Evolutionary conservation across 1,140 invertebrate species (phyloP).

Genomic region (Tyrophagus putrescentiae): DNA sequence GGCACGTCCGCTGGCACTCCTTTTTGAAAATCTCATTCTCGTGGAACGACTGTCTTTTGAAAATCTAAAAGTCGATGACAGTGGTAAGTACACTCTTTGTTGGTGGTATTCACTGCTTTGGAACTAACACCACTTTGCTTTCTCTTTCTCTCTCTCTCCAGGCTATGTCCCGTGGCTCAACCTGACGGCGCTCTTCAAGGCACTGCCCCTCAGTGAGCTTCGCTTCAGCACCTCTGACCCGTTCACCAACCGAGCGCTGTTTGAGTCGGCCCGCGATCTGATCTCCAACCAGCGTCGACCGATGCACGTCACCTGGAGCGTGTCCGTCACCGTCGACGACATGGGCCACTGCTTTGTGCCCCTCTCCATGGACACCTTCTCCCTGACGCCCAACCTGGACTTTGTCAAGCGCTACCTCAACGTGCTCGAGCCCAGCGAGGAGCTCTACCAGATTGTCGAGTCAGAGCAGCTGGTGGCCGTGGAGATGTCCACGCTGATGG

Average conservation of each 20-base stretch:
- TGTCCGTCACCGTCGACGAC: conserved; percentile 14
- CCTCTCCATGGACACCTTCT: background rate
- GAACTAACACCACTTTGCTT: background rate
- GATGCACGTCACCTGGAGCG: conserved; percentile 10
- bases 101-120: too few relatives aligned
- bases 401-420: background rate
- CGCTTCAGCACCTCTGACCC: background rate
- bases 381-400: background rate
- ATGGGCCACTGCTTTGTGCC: conserved; percentile 20
- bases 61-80: conserved; percentile 1
- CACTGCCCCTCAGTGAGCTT: conserved; percentile 8
- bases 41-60: conserved; percentile 2
- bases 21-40: conserved; percentile 12
- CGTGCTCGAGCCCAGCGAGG: background rate
- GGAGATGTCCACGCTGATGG: background rate
- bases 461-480: background rate
- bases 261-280: background rate
- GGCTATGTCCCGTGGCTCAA: background rate
- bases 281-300: conserved; percentile 1
- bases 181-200: background rate
- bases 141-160: conserved; percentile 1
- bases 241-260: conserved; percentile 15
- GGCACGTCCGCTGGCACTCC: background rate
- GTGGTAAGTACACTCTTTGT: conserved; percentile 15
- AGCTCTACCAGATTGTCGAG: background rate